These are phyloP conservation scores for Lagopus leucura DNA, from an alignment of 2,113 vertebrate genomes.

Conservation along the genomic window DNA sequence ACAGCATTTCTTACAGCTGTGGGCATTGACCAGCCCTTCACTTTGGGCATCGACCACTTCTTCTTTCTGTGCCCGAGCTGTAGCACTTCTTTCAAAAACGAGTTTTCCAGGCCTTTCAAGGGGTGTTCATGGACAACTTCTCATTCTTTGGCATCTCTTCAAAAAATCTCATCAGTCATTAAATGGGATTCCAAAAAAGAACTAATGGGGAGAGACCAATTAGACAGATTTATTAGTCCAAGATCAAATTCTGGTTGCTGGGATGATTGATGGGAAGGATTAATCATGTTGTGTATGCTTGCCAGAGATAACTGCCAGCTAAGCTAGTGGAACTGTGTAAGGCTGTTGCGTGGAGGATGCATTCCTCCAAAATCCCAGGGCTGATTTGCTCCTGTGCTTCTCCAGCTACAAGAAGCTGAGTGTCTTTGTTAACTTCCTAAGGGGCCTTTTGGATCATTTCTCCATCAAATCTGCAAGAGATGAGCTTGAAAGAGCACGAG, in stretches of 20 bases:
- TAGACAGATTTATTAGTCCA: conserved; percentile 5
- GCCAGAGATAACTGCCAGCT: background rate
- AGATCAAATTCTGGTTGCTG: background rate
- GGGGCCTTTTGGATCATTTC: background rate
- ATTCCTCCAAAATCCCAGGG: fast-evolving
- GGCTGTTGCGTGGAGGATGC: fast-evolving
- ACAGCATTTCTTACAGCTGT: background rate
- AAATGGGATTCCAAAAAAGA: background rate
- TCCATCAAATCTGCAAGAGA: background rate
- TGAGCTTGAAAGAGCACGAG: background rate
- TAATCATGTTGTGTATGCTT: background rate
- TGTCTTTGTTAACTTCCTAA: background rate
- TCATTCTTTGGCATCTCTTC: background rate
- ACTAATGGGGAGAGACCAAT: conserved; percentile 22
- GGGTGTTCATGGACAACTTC: background rate
- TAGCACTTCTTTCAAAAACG: background rate
- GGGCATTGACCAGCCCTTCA: background rate
- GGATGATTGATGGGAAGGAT: conserved; percentile 13
- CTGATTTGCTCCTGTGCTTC: fast-evolving
- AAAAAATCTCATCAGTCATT: background rate
- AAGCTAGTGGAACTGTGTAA: background rate
- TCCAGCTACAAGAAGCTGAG: background rate
- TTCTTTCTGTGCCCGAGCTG: no score
- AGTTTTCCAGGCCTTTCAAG: background rate
- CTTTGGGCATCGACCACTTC: background rate